Evolutionary conservation across 1,140 invertebrate species (phyloP).

Genomic region (Drosophila obscura): DNA sequence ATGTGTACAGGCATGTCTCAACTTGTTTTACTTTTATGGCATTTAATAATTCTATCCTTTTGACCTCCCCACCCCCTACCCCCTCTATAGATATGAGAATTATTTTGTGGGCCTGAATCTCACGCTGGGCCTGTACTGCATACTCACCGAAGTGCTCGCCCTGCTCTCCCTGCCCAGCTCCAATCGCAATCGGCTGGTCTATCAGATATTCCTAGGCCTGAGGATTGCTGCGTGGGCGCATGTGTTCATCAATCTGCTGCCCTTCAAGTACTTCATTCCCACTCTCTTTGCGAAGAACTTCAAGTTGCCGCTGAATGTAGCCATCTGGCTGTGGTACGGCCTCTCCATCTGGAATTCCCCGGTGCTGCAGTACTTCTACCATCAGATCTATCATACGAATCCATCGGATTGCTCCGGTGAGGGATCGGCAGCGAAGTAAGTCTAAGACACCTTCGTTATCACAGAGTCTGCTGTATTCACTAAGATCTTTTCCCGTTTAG

Average conservation of each 20-base stretch:
- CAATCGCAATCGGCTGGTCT: slow-evolving; percentile 67
- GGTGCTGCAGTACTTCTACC: slow-evolving; percentile 81
- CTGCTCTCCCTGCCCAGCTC: slow-evolving; percentile 71
- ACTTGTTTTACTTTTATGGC: background rate
- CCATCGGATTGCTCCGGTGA: slow-evolving; percentile 78
- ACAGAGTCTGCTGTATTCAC: no score
- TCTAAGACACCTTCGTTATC: no score
- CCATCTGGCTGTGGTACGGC: slow-evolving; percentile 82
- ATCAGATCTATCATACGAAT: slow-evolving; percentile 81
- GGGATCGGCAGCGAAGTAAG: slow-evolving; percentile 76
- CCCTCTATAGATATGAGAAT: slow-evolving; percentile 74
- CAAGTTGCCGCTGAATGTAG: slow-evolving; percentile 73
- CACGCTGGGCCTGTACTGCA: slow-evolving; percentile 74
- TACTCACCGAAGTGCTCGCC: slow-evolving; percentile 70
- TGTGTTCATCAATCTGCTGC: slow-evolving; percentile 75
- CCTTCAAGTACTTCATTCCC: slow-evolving; percentile 81
- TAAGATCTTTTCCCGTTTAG: slow-evolving; percentile 20
- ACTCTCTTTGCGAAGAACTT: slow-evolving; percentile 82
- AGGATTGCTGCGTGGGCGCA: slow-evolving; percentile 76
- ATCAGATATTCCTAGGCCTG: slow-evolving; percentile 74
- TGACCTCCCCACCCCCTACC: background rate
- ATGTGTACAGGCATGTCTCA: slow-evolving; percentile 70
- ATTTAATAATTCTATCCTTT: background rate
- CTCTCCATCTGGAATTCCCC: slow-evolving; percentile 82
- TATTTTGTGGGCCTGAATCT: slow-evolving; percentile 81